Evolutionary conservation across 2,797 vertebrate genomes (phyloP).

Genomic region (Morus bassanus): DNA sequence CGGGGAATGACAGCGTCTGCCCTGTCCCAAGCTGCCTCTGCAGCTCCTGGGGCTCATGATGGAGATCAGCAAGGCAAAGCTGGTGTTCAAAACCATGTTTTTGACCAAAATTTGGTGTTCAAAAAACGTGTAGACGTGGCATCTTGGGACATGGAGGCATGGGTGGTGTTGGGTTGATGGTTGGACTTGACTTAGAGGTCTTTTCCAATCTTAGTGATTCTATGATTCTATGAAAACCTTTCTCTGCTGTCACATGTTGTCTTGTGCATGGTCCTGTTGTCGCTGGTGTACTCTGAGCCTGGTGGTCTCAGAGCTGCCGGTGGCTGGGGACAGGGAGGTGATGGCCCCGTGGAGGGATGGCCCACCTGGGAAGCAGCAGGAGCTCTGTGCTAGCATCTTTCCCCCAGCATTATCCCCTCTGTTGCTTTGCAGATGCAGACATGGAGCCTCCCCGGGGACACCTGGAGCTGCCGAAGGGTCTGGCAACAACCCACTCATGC

Average conservation of each 20-base stretch:
- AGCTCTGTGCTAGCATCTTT: background rate
- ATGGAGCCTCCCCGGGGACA: background rate
- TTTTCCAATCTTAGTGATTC: no score
- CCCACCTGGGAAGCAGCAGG: background rate
- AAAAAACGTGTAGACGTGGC: no score
- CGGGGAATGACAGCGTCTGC: background rate
- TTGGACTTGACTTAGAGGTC: no score
- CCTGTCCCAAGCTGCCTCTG: background rate
- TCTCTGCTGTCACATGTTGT: background rate
- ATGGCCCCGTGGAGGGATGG: background rate
- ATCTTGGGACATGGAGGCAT: no score
- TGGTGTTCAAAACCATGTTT: no score
- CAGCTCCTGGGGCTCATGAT: background rate
- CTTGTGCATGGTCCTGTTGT: background rate
- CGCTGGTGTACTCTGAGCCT: background rate
- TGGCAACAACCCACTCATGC: no score
- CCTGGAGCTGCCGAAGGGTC: rapidly evolving
- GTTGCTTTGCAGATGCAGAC: background rate
- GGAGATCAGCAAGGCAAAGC: background rate
- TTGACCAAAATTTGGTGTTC: no score
- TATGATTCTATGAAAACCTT: background rate
- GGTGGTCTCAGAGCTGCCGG: background rate
- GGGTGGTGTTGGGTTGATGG: no score
- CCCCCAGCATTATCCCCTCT: background rate
- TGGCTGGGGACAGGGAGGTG: background rate